Base-by-base conservation (phyloP, 2,888 invertebrate genomes). In the Onchidella celtica region DNA sequence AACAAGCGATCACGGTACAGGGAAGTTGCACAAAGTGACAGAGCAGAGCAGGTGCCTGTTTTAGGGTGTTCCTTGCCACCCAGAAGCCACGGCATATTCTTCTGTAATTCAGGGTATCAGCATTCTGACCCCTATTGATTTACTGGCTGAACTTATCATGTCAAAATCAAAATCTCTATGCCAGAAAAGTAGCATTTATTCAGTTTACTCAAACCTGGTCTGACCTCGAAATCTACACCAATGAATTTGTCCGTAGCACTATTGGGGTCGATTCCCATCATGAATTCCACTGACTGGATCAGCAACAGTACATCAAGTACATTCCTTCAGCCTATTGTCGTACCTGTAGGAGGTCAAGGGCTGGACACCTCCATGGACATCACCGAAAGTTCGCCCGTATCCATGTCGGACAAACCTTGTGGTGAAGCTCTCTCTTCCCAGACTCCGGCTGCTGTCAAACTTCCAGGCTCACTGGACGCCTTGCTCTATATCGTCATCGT, bases 401-500 rank as follows among this genome's bases (percentile, higher is more conserved):
- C 38, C 32, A 55, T 66, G n/a, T 79, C 79, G 17, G 65, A 79
- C 27, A 65, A 79, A 55, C 79, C 79, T 2, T 79, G 79, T n/a
- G 72, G 73, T 0, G 79, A 79, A 27, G 79, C 81, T 1, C 29
- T 75, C n/a, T 81, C 81, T 9, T 74, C 74, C 1, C 81, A 81
- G 40, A 81, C 81, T 57, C 81, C 81, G 4, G 40, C 81, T 6
- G 75, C 81, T 9, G 59, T 61, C 2, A 74, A 72, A 59, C 61
- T 79, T n/a, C 75, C 66, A 14, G 80, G 84, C 17, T 84, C 84
- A 4, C 69, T 90, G 34, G 88, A 89, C 68, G 89, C 89, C 0
- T 88, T 90, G 55, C 70, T 88, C 40, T 90, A 90, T 79, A 90
- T 90, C 34, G 87, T 90, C 2, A 88, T 90, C 21, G 90, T 90